Base-by-base conservation (phyloP, 1,140 invertebrate genomes). In the Cotesia glomerata region DNA sequence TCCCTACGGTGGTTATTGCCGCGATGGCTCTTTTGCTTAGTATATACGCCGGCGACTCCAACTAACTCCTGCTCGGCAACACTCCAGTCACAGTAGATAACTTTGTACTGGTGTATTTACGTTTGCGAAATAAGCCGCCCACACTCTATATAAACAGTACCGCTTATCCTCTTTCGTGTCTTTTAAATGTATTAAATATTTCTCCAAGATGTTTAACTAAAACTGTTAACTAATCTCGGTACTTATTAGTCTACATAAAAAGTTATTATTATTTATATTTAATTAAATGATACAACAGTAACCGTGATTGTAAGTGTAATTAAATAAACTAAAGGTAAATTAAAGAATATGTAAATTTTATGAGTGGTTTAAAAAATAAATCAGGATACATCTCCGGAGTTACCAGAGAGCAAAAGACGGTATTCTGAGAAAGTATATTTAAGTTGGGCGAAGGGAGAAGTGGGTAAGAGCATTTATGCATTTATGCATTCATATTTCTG, bases 401-500 rank as follows among this genome's bases (percentile, higher is more conserved):
- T 45, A 54, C n/a, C 11, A 49, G n/a, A 5, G 9, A 70, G 59
- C 14, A 34, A 39, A 61, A 26, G 58, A 9, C 16, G 67, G 39
- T 69, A 59, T 61, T 16, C 35, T 26, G 34, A 63, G 26, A 11
- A n/a, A 39, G 13, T 80, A 32, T 1, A 26, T 4, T n/a, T 11
- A 26, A 45, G 26, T 26, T 26, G 26, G 26, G 26, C 26, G 1
- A 26, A 26, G 26, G 26, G 26, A 26, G 26, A 26, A 26, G 26
- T 26, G 54, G 83, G 80, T 79, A 82, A 36, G 81, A 81, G 80
- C 81, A 79, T 82, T 85, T 86, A 86, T 87, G 84, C 86, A 88
- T 87, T 88, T 87, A 88, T 88, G 84, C 87, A 88, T 88, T 88
- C 85, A 85, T 86, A 86, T 88, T 87, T 88, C 82, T 81, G 80